phyloP scores from a whole-genome alignment of 2,797 vertebrate genomes.

The Staurois parvus region DNA sequence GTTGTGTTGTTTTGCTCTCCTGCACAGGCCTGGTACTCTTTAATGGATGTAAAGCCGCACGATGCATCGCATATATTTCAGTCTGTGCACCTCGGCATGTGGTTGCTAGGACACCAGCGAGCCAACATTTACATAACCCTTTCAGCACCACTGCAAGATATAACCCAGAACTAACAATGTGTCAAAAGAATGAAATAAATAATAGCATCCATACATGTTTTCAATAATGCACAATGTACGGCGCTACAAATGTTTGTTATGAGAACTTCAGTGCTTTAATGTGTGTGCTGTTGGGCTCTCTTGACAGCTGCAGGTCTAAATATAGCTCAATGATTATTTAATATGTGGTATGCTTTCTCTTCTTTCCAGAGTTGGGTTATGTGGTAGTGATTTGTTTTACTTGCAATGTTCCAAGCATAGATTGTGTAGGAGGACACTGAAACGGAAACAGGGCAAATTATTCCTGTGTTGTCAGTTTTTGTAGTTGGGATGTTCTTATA shows the following conservation, averaged over 20 bases:
- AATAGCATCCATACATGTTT: conserved; percentile 6
- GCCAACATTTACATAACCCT: conserved; percentile 61
- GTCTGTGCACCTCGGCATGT: conserved; percentile 40
- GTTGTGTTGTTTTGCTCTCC: conserved; percentile 11
- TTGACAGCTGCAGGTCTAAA: conserved; percentile 39
- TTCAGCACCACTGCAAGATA: conserved; percentile 28
- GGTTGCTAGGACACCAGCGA: conserved; percentile 60
- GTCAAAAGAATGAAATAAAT: neutral
- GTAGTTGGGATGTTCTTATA: neutral
- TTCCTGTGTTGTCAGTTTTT: neutral
- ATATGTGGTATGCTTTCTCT: conserved; percentile 44
- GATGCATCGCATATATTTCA: conserved; percentile 26
- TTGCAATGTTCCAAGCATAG: conserved; percentile 43
- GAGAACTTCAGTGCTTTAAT: conserved; percentile 29
- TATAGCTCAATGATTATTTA: conserved; percentile 56
- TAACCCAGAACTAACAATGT: conserved; percentile 27
- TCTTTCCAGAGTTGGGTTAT: conserved; percentile 43
- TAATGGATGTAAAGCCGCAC: conserved; percentile 41
- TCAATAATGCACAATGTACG: conserved; percentile 3
- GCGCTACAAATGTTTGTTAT: neutral
- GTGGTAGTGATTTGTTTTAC: conserved; percentile 40
- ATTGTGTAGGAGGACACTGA: conserved; percentile 46
- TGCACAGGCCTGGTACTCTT: conserved; percentile 32
- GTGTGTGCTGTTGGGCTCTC: conserved; percentile 21
- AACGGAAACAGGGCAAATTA: conserved; percentile 30